Evolutionary conservation across 2,797 vertebrate species (phyloP).

Genomic region (Enoplosus armatus): DNA sequence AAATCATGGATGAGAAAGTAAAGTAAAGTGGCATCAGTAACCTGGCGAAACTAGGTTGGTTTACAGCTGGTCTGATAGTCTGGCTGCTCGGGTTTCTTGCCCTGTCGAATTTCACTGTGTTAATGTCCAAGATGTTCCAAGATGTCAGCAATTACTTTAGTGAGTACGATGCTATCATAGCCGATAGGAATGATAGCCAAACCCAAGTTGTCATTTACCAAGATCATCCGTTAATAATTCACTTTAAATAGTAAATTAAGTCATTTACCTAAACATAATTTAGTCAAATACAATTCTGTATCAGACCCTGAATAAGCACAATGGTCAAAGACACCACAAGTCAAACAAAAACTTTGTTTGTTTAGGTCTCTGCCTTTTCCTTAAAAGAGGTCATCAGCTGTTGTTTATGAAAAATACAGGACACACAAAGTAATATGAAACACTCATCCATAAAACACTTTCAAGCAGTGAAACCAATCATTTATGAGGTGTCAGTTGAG

Average conservation of each 20-base stretch:
- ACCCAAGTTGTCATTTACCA: constrained; percentile 3
- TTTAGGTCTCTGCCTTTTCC: constrained; percentile 4
- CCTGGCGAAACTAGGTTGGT: not conserved
- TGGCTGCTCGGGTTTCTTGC: constrained; percentile 9
- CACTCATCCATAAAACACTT: constrained; percentile 53
- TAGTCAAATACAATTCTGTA: constrained; percentile 29
- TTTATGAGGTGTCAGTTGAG: constrained; percentile 41
- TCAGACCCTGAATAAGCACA: constrained; percentile 31
- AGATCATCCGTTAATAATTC: constrained; percentile 34
- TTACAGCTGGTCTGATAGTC: constrained; percentile 2
- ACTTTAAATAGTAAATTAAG: constrained; percentile 16
- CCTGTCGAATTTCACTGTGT: not conserved
- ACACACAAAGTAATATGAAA: constrained; percentile 51
- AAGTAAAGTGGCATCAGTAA: constrained; percentile 2
- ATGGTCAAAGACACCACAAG: constrained; percentile 42
- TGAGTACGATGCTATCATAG: constrained; percentile 1
- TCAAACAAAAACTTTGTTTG: constrained; percentile 33
- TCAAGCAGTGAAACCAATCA: constrained; percentile 51
- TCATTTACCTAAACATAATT: constrained; percentile 10
- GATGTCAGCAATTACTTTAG: constrained; percentile 3
- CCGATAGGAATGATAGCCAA: not conserved
- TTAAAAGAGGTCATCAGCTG: constrained; percentile 51
- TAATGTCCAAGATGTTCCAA: constrained; percentile 9
- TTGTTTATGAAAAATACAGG: constrained; percentile 60
- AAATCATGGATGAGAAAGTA: not conserved